Percentiles rank a stretch among this genome's conserved stretches.
Conservation (phyloP, 2,113 vertebrate genomes). For the Dipodomys spectabilis region DNA sequence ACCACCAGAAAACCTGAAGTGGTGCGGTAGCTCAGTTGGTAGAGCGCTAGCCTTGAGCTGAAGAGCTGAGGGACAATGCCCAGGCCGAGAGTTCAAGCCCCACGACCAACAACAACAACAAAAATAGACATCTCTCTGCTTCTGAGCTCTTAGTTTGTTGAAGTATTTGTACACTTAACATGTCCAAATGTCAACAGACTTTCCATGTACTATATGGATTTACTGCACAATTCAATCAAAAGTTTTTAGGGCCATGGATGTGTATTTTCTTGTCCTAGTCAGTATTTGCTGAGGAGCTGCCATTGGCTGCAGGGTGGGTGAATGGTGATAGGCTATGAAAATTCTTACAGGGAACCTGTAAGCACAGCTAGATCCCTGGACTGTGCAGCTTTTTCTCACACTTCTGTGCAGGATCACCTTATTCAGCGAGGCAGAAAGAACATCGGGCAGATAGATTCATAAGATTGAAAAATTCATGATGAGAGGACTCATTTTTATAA, state of each 20-base stretch:
- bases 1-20: no score
- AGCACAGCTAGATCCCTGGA: neutral
- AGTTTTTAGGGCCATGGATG: no score
- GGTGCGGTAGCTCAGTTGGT: no score
- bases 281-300: neutral
- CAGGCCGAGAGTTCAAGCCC: neutral
- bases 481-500: no score
- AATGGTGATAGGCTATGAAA: neutral
- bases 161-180: neutral
- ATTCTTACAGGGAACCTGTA: neutral
- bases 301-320: neutral
- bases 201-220: neutral
- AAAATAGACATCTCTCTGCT: neutral
- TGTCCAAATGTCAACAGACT: neutral
- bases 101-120: neutral
- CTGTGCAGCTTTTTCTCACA: neutral
- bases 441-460: neutral
- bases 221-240: neutral
- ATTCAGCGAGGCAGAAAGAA: neutral
- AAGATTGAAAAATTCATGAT: neutral
- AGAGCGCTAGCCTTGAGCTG: neutral
- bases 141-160: neutral
- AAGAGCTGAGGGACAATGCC: neutral
- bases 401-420: neutral
- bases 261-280: neutral